Evolutionary conservation across 1,140 invertebrate genomes (phyloP).

Genomic region (Planococcus citri): DNA sequence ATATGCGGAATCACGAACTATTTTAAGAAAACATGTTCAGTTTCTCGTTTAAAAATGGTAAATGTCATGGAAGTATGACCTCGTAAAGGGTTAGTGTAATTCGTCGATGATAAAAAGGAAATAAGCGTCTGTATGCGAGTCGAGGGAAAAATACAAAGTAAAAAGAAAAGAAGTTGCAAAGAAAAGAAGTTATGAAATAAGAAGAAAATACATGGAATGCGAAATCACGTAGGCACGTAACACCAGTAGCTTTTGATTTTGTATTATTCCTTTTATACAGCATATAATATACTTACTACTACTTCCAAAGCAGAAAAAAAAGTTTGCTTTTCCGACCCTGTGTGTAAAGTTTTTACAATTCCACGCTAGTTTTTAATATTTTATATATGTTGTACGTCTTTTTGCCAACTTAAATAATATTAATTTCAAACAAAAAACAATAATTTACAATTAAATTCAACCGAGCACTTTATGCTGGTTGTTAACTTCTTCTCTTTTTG

Average conservation of each 20-base stretch:
- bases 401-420: neutral
- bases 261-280: conserved; percentile 2
- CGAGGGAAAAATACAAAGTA: neutral
- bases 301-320: no score
- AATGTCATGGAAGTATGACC: neutral
- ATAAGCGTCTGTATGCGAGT: neutral
- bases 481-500: neutral
- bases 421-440: neutral
- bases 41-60: conserved; percentile 7
- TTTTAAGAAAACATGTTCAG: neutral
- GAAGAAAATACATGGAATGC: neutral
- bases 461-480: neutral
- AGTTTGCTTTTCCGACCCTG: neutral
- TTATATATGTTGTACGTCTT: conserved; percentile 4
- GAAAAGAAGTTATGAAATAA: neutral
- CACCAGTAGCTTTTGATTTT: neutral
- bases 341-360: neutral
- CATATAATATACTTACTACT: neutral
- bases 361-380: neutral
- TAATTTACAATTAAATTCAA: conserved; percentile 8
- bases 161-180: neutral
- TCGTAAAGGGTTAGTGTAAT: neutral
- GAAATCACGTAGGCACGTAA: conserved; percentile 6
- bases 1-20: conserved; percentile 6
- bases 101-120: neutral